phyloP scores from a whole-genome alignment of 64 coral and sea anemone genomes.

The Pocillopora damicornis region DNA sequence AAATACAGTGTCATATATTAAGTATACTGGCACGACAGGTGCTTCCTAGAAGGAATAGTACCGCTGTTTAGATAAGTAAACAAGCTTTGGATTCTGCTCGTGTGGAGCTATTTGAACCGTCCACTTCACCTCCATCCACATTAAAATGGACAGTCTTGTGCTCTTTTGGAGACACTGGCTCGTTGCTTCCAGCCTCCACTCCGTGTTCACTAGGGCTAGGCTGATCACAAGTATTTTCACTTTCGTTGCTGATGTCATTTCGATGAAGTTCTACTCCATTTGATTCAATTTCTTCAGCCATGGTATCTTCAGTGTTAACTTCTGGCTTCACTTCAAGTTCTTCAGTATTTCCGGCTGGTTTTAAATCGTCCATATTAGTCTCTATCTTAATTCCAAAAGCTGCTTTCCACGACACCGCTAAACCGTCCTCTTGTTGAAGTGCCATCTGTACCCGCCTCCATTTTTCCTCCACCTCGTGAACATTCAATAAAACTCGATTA shows the following conservation, averaged over 20 bases:
- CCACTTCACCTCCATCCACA: too few relatives aligned
- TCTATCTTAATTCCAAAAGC: conserved; percentile 35
- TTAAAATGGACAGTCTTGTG: too few relatives aligned
- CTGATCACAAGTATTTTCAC: neutral
- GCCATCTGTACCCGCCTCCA: conserved; percentile 37
- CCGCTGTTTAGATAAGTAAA: neutral
- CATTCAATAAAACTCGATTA: conserved; percentile 62
- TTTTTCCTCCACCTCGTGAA: conserved; percentile 33
- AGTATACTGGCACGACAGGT: too few relatives aligned
- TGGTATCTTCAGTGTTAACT: neutral
- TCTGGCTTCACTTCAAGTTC: neutral
- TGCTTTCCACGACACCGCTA: conserved; percentile 8
- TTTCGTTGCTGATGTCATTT: neutral
- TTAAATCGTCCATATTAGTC: neutral
- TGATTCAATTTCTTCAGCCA: neutral
- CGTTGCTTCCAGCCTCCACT: neutral
- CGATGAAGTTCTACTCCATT: neutral
- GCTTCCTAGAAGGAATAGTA: too few relatives aligned
- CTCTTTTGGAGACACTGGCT: too few relatives aligned
- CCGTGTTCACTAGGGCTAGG: neutral
- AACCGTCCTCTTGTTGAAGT: conserved; percentile 18
- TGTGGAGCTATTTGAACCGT: too few relatives aligned
- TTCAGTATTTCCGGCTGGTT: neutral
- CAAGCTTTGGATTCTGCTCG: neutral
- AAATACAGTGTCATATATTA: too few relatives aligned